Conservation (phyloP, 2,797 vertebrate genomes). For the Chlorospingus flavigularis region DNA sequence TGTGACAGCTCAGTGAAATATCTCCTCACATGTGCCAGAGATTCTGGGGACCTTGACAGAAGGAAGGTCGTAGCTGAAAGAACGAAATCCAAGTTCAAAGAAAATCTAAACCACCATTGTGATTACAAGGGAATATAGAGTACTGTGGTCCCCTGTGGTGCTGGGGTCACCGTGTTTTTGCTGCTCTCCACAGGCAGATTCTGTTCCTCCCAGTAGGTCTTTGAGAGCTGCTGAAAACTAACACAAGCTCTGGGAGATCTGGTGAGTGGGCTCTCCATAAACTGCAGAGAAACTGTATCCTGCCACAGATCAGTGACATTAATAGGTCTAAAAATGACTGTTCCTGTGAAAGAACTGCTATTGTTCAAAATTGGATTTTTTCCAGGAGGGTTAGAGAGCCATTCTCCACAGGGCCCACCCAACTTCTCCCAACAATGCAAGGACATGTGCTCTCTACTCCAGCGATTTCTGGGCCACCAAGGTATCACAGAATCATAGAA, state of each 20-base stretch:
- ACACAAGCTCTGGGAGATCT: neutral
- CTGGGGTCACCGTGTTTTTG: neutral
- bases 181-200: neutral
- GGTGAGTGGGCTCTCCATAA: neutral
- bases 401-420: neutral
- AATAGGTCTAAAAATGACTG: neutral
- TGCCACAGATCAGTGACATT: neutral
- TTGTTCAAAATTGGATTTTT: neutral
- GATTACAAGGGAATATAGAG: neutral
- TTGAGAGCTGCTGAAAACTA: neutral
- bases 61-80: neutral
- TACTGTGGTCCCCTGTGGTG: neutral
- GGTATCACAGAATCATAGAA: neutral
- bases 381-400: neutral
- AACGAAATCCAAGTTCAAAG: neutral
- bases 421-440: neutral
- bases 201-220: neutral
- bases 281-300: neutral
- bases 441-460: neutral
- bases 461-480: neutral
- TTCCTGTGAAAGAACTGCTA: neutral
- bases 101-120: neutral
- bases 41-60: neutral
- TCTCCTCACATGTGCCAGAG: neutral
- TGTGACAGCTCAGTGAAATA: neutral